phyloP scores from a whole-genome alignment of 2,888 invertebrate genomes.

The Hemicrepidius hirtus region DNA sequence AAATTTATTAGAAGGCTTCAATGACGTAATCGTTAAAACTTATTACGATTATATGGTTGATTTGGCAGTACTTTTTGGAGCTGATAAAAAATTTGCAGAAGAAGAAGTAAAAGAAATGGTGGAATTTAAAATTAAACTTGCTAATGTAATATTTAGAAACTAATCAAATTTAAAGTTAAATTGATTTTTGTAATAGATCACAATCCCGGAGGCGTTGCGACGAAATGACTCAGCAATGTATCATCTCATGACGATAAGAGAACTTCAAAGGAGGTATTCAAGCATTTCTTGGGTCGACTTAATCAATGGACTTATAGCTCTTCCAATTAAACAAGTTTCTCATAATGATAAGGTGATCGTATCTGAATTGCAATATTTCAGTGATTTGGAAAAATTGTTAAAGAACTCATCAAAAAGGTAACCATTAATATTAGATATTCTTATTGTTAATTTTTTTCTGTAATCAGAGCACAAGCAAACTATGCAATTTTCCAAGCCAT shows the following conservation, averaged over 20 bases:
- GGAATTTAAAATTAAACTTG: conserved; percentile 90
- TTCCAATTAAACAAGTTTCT: conserved; percentile 76
- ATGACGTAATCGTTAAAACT: conserved; percentile 89
- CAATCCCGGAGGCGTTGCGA: conserved; percentile 90
- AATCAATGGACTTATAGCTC: conserved; percentile 85
- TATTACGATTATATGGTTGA: conserved; percentile 92
- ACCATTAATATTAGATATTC: too few relatives aligned
- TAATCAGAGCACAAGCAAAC: conserved; percentile 71
- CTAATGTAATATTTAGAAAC: conserved; percentile 84
- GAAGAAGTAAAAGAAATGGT: conserved; percentile 86
- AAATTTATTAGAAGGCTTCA: conserved; percentile 87
- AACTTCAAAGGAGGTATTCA: conserved; percentile 84
- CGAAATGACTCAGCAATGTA: conserved; percentile 92
- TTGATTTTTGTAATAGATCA: conserved; percentile 77
- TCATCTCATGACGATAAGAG: conserved; percentile 88
- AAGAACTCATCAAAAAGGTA: conserved; percentile 74
- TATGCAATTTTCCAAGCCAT: conserved; percentile 74
- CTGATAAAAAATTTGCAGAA: conserved; percentile 78
- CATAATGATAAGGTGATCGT: conserved; percentile 87
- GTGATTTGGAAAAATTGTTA: conserved; percentile 79
- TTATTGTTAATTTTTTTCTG: not conserved
- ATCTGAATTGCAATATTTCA: conserved; percentile 87
- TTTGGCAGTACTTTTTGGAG: conserved; percentile 89
- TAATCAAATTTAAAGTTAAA: not conserved
- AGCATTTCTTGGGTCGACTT: conserved; percentile 89